A percentile compares a stretch with the other conserved stretches of the same genome.
phyloP scores from a whole-genome alignment of 1,140 invertebrate species.

The Pseudomyrmex concolor region DNA sequence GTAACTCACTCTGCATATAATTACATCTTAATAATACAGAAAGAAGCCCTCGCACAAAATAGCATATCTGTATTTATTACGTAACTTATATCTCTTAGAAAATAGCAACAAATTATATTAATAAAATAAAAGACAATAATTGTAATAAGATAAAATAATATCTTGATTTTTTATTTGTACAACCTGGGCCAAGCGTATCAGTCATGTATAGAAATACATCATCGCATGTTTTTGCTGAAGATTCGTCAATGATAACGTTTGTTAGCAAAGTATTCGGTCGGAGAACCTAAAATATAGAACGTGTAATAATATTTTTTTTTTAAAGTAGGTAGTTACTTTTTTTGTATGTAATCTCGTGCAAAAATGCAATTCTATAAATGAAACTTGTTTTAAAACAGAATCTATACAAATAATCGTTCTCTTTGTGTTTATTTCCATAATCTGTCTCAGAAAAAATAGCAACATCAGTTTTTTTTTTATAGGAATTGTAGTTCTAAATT shows the following conservation, averaged over 20 bases:
- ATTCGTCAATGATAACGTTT: slow-evolving; percentile 91
- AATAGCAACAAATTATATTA: neutral
- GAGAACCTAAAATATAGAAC: slow-evolving; percentile 85
- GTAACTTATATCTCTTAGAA: neutral
- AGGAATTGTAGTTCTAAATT: slow-evolving; percentile 9
- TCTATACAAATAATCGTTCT: neutral
- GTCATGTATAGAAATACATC: slow-evolving; percentile 91
- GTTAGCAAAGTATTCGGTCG: slow-evolving; percentile 90
- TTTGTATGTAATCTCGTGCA: neutral
- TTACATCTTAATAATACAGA: neutral
- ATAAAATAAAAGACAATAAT: slow-evolving; percentile 45
- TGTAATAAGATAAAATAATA: neutral
- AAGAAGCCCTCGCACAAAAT: neutral
- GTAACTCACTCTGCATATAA: too few relatives aligned
- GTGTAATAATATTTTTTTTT: slow-evolving; percentile 7
- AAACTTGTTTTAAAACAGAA: neutral
- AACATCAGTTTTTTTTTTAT: slow-evolving; percentile 35
- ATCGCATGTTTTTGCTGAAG: slow-evolving; percentile 88
- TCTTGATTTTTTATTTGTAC: slow-evolving; percentile 37
- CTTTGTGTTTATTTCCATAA: neutral
- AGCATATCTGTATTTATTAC: neutral
- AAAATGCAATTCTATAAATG: neutral
- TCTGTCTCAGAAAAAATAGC: neutral
- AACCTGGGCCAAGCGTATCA: slow-evolving; percentile 91
- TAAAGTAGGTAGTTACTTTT: neutral